Percentiles rank a stretch among this genome's conserved stretches.
Evolutionary conservation across 1,140 invertebrate genomes (phyloP).

Genomic region (Melipona quadrifasciata): DNA sequence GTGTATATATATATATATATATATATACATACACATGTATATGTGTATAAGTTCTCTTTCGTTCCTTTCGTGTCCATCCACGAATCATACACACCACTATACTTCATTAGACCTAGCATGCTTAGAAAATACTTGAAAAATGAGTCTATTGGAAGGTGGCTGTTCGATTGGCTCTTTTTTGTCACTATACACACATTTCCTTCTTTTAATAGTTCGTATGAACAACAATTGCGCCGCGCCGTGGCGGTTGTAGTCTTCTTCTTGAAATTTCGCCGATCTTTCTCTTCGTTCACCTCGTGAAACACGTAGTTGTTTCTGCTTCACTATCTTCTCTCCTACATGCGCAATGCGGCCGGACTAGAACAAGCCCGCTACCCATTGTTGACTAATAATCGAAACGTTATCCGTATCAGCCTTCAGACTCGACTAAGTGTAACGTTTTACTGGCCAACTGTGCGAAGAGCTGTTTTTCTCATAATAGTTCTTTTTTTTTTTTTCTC

Average conservation of each 20-base stretch:
- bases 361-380: constrained; percentile 61
- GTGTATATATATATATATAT: too few relatives aligned
- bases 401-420: constrained; percentile 64
- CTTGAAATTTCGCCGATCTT: neutral
- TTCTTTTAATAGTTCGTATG: neutral
- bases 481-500: too few relatives aligned
- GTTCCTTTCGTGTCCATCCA: constrained; percentile 46
- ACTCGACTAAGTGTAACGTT: constrained; percentile 74
- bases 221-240: neutral
- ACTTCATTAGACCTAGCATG: constrained; percentile 73
- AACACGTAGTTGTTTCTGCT: neutral
- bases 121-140: constrained; percentile 81
- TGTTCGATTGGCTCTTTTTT: constrained; percentile 63
- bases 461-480: constrained; percentile 49
- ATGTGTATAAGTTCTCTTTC: constrained; percentile 11
- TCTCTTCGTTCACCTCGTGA: neutral
- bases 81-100: constrained; percentile 67
- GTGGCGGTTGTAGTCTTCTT: too few relatives aligned
- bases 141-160: constrained; percentile 78
- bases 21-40: too few relatives aligned
- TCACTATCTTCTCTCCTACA: neutral
- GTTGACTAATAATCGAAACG: constrained; percentile 46
- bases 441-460: constrained; percentile 79
- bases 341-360: constrained; percentile 60
- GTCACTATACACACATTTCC: constrained; percentile 73